Conservation (phyloP, 2,797 vertebrate genomes). For the Ficedula albicollis region DNA sequence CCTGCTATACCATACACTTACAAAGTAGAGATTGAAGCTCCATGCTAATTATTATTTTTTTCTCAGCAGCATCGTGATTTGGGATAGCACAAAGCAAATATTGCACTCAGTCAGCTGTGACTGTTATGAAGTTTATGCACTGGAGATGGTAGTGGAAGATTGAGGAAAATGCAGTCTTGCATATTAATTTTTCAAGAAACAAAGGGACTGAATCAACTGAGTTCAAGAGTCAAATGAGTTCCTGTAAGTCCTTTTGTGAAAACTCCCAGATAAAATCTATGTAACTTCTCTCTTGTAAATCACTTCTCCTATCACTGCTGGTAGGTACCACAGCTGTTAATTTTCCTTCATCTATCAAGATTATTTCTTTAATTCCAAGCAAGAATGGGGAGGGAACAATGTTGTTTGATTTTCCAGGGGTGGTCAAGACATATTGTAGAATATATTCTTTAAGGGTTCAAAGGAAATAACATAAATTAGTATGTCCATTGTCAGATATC, state of each 20-base stretch:
- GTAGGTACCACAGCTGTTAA: background rate
- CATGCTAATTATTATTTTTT: background rate
- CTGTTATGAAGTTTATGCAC: background rate
- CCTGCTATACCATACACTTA: background rate
- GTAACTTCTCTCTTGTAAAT: background rate
- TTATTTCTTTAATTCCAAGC: constrained; percentile 14
- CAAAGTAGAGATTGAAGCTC: background rate
- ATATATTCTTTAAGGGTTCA: constrained; percentile 22
- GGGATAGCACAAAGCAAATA: constrained; percentile 12
- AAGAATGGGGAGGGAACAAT: background rate
- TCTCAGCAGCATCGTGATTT: background rate
- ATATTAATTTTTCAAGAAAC: constrained; percentile 5
- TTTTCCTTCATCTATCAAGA: background rate
- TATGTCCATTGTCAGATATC: background rate
- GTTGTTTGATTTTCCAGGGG: constrained; percentile 26
- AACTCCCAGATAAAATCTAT: constrained; percentile 5
- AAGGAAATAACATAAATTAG: background rate
- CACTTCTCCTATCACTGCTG: background rate
- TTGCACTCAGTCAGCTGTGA: background rate
- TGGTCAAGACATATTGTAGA: background rate
- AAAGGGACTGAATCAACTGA: constrained; percentile 9
- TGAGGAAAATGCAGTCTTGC: background rate
- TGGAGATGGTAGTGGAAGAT: background rate
- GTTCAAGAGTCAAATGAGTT: background rate
- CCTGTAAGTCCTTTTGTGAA: background rate